These are phyloP conservation scores for Lasioglossum calceatum DNA, from an alignment of 2,888 invertebrate species.

Conservation along the genomic window DNA sequence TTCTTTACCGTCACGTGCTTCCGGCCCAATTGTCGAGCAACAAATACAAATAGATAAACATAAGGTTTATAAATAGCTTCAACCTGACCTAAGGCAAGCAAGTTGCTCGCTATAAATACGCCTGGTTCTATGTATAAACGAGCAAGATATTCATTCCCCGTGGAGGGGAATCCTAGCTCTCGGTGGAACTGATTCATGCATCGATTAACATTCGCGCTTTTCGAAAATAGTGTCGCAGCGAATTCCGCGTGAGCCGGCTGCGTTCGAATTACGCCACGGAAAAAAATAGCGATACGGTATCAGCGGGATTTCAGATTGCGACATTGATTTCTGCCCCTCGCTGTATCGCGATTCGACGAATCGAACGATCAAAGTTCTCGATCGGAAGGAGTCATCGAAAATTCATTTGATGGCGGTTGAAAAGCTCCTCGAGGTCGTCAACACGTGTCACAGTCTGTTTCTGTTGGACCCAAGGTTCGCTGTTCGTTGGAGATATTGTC, in stretches of 20 bases:
- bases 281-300: constrained; percentile 28
- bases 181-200: background rate
- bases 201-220: background rate
- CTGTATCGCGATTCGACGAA: background rate
- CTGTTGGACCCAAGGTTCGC: background rate
- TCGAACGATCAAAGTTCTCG: background rate
- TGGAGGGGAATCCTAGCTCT: background rate
- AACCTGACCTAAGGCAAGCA: background rate
- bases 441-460: background rate
- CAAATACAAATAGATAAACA: background rate
- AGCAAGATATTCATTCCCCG: background rate
- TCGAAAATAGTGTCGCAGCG: background rate
- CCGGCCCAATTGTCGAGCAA: background rate
- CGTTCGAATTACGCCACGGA: background rate
- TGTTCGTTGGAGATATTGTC: constrained; percentile 23
- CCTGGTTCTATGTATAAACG: background rate
- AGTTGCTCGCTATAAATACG: background rate
- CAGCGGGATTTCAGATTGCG: constrained; percentile 35
- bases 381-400: background rate
- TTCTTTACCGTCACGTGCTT: background rate
- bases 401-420: background rate
- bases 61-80: background rate
- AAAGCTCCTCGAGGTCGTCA: background rate
- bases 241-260: constrained; percentile 24
- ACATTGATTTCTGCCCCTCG: constrained; percentile 11